Base-by-base conservation (phyloP, 1,140 invertebrate species). In the Colletes gigas region DNA sequence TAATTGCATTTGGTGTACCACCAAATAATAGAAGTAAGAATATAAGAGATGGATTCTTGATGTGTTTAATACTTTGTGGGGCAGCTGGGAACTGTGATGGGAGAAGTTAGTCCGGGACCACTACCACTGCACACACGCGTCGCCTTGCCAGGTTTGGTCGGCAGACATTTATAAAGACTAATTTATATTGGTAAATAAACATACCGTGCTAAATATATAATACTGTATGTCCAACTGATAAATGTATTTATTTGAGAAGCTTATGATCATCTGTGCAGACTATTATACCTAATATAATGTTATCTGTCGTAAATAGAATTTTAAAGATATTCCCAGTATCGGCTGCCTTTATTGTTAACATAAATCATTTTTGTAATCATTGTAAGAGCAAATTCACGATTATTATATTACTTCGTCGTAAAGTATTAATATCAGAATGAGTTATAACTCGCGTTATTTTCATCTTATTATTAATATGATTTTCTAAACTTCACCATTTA, bases 61-160 rank as follows among this genome's bases (percentile, higher is more conserved):
- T 89, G 86, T 84, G 84, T 92, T 89, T 90, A 89, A 89, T 91
- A 90, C 87, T 92, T 91, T 91, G 84, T 90, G 91, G 87, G 88
- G 86, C 91, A 92, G 90, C 88, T 91, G 87, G 91, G 82, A 89
- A 92, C 91, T 87, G 89, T 90, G 88, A 89, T 88, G 88, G 88
- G 90, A 91, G 91, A 92, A 85, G 86, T 92, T 91, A 89, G 86
- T 91, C 90, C 85, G 87, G 90, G 89, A 92, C 88, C 86, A 91
- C 88, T 91, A 88, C 90, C 88, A 82, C 89, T 91, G 82, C 89
- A 91, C 83, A 91, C 90, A 89, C 87, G 89, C 80, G 90, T 91
- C 90, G 89, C 88, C 84, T 89, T 92, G 83, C 90, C 90, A 89
- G 90, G 89, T 91, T 90, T 91, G 87, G 86, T 91, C 84, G 91